These are phyloP conservation scores for Anthrax anthrax DNA, from an alignment of 2,888 invertebrate species.

Conservation along the genomic window DNA sequence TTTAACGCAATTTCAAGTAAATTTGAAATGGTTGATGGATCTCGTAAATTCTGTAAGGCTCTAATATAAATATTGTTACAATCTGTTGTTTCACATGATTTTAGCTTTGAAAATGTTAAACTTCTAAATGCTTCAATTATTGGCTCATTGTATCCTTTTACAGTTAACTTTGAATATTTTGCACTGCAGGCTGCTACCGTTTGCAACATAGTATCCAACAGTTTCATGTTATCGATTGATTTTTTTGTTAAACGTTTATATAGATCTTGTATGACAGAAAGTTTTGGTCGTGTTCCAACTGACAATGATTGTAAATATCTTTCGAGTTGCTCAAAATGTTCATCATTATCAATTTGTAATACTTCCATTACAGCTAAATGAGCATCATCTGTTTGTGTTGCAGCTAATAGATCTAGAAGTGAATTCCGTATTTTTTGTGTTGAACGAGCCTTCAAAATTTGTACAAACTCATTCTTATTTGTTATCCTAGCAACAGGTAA, in stretches of 20 bases:
- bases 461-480: slow-evolving; percentile 40
- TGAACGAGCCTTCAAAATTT: slow-evolving; percentile 28
- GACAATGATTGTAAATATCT: slow-evolving; percentile 62
- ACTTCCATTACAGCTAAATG: slow-evolving; percentile 54
- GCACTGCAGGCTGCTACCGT: slow-evolving; percentile 48
- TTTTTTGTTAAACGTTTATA: slow-evolving; percentile 22
- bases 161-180: slow-evolving; percentile 28
- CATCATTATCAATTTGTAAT: slow-evolving; percentile 39
- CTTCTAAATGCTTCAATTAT: slow-evolving; percentile 23
- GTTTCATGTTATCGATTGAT: slow-evolving; percentile 38
- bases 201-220: slow-evolving; percentile 51
- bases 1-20: slow-evolving; percentile 42
- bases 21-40: slow-evolving; percentile 42
- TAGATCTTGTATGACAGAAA: slow-evolving; percentile 34
- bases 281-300: slow-evolving; percentile 48
- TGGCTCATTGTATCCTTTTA: slow-evolving; percentile 16
- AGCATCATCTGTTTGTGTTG: slow-evolving; percentile 50
- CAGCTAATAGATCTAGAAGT: slow-evolving; percentile 54
- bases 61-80: slow-evolving; percentile 48
- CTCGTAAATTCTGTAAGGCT: slow-evolving; percentile 54
- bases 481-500: slow-evolving; percentile 45
- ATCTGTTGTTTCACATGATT: slow-evolving; percentile 39
- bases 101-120: slow-evolving; percentile 29
- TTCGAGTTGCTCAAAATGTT: slow-evolving; percentile 44
- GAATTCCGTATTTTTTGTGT: slow-evolving; percentile 36